Evolutionary conservation across 2,113 vertebrate species (phyloP).

Genomic region (Perca schrenkii): DNA sequence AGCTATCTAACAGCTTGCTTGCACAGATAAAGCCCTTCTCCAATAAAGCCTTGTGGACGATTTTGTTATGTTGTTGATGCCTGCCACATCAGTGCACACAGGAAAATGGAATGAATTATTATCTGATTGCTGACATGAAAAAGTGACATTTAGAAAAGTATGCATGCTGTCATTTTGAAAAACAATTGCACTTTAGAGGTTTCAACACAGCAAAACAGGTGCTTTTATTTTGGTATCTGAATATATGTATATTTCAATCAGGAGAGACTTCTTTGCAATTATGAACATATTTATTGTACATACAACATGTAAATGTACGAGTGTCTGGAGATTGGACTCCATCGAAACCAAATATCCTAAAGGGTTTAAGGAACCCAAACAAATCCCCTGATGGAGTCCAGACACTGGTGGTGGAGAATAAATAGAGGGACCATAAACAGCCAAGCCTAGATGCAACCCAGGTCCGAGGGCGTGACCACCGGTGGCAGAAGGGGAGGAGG

Average conservation of each 20-base stretch:
- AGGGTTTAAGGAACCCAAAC: too few relatives aligned
- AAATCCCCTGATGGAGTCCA: too few relatives aligned
- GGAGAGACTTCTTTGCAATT: too few relatives aligned
- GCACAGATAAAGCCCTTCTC: not conserved
- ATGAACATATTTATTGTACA: too few relatives aligned
- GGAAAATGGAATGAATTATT: not conserved
- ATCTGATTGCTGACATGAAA: not conserved
- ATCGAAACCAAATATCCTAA: too few relatives aligned
- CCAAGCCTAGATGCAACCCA: too few relatives aligned
- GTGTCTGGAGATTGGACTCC: too few relatives aligned
- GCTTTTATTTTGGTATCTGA: not conserved
- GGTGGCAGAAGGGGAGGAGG: too few relatives aligned
- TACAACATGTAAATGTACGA: too few relatives aligned
- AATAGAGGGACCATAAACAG: too few relatives aligned
- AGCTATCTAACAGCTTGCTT: constrained; percentile 14
- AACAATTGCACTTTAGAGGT: not conserved
- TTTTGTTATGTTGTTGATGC: not conserved
- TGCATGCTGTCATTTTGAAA: not conserved
- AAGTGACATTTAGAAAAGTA: not conserved
- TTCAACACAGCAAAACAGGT: not conserved
- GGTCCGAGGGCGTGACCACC: too few relatives aligned
- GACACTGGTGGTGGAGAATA: too few relatives aligned
- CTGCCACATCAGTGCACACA: not conserved
- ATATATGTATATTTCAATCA: not conserved
- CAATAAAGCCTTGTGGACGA: not conserved